These are phyloP conservation scores for Ditylenchus dipsaci DNA, from an alignment of 1,140 invertebrate species.

Conservation along the genomic window DNA sequence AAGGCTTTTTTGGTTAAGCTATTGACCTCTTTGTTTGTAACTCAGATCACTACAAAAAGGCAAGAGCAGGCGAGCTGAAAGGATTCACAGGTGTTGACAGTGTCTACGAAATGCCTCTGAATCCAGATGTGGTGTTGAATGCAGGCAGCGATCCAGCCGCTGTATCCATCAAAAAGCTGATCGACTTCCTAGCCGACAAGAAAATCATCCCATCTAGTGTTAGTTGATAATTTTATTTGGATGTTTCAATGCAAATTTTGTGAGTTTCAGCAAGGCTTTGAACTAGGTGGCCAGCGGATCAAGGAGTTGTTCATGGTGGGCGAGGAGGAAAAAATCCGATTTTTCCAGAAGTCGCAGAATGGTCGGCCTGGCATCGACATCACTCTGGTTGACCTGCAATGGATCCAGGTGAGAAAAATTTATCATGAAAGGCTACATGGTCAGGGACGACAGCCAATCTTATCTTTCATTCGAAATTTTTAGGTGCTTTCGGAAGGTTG, in stretches of 20 bases:
- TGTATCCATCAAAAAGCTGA: conserved; percentile 69
- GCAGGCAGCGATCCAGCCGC: conserved; percentile 75
- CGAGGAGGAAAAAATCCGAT: conserved; percentile 7
- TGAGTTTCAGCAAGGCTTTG: conserved; percentile 26
- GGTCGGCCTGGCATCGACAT: conserved; percentile 43
- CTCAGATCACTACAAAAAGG: conserved; percentile 89
- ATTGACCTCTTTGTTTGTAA: too few relatives aligned
- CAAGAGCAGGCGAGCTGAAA: conserved; percentile 83
- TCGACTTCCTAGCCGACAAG: conserved; percentile 44
- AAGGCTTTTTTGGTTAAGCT: too few relatives aligned
- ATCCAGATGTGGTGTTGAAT: conserved; percentile 79
- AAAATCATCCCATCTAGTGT: conserved; percentile 42
- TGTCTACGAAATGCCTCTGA: conserved; percentile 79
- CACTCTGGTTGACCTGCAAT: conserved; percentile 78
- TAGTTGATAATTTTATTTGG: conserved; percentile 26
- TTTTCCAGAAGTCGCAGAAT: conserved; percentile 7
- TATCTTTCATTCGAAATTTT: too few relatives aligned
- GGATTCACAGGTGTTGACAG: conserved; percentile 98
- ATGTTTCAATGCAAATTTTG: neutral
- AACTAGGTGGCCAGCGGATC: conserved; percentile 38
- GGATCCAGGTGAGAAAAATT: conserved; percentile 70
- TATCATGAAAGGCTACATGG: neutral
- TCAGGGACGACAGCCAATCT: too few relatives aligned
- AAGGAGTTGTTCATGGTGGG: conserved; percentile 34
- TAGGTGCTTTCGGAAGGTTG: conserved; percentile 88